phyloP scores from a whole-genome alignment of 1,140 invertebrate species.

The Brachionus angularis region DNA sequence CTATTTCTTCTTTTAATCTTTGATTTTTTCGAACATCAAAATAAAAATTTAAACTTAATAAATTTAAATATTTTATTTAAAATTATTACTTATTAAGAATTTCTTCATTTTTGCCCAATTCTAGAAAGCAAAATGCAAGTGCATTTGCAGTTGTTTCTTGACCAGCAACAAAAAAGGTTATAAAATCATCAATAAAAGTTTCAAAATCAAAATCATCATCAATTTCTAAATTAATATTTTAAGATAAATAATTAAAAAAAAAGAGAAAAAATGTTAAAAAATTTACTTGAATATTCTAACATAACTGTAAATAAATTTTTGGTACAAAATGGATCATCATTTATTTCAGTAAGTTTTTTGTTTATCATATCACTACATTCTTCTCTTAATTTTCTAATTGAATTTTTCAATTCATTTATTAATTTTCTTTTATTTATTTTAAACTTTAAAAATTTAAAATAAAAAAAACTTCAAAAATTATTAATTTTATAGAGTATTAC shows the following conservation, averaged over 20 bases:
- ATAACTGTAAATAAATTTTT: not conserved
- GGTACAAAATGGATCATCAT: not conserved
- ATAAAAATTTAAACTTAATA: not conserved
- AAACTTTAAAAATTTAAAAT: too few species aligned
- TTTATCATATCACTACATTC: not conserved
- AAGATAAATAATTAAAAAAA: not conserved
- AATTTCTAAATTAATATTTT: not conserved
- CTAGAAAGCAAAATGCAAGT: not conserved
- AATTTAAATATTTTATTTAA: not conserved
- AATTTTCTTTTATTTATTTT: too few species aligned
- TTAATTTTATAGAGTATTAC: too few species aligned
- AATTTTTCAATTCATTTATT: too few species aligned
- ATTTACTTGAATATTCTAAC: not conserved
- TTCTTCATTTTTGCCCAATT: not conserved
- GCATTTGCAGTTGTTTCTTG: constrained; percentile 36
- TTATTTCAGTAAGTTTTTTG: not conserved
- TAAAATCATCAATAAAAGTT: constrained; percentile 33
- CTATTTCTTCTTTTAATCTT: constrained; percentile 23
- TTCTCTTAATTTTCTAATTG: not conserved
- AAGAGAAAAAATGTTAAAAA: not conserved
- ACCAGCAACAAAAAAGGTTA: constrained; percentile 33
- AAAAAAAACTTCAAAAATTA: too few species aligned
- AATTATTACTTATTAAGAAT: constrained; percentile 11
- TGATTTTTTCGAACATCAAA: not conserved
- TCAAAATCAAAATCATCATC: constrained; percentile 19